Percentiles rank a stretch among this genome's conserved stretches.
These are phyloP conservation scores for Mandrillus leucophaeus DNA, from an alignment of 2,113 vertebrate genomes.

Conservation along the genomic window DNA sequence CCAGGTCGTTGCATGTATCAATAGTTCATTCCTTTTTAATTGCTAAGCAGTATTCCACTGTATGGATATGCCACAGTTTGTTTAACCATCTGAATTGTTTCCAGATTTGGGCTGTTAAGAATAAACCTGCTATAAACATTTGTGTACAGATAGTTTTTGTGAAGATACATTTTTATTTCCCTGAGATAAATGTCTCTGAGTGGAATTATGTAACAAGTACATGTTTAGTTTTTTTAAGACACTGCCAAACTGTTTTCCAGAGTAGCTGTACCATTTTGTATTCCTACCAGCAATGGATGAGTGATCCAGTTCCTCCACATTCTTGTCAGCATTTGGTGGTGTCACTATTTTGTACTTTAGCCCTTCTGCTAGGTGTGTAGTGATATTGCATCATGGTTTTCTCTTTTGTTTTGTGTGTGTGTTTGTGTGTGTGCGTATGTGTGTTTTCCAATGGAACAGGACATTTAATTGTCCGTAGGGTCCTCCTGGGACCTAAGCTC, in stretches of 20 bases:
- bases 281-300: neutral
- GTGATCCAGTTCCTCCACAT: neutral
- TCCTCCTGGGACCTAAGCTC: neutral
- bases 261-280: neutral
- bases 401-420: too few species aligned
- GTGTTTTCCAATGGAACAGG: conserved; percentile 27
- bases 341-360: neutral
- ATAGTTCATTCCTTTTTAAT: neutral
- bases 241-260: neutral
- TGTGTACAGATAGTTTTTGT: neutral
- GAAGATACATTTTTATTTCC: neutral
- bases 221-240: neutral
- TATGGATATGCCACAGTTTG: neutral
- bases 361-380: neutral
- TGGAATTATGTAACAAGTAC: neutral
- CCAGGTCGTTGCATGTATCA: neutral
- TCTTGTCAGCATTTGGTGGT: neutral
- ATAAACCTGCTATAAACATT: neutral
- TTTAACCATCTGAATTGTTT: neutral
- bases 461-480: conserved; percentile 69
- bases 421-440: too few species aligned
- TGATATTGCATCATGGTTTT: neutral
- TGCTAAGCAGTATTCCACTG: neutral
- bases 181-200: neutral
- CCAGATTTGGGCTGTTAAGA: neutral